Percentiles rank a stretch among this genome's conserved stretches.
These are phyloP conservation scores for Neria commutata DNA, from an alignment of 2,888 invertebrate genomes.

Conservation along the genomic window DNA sequence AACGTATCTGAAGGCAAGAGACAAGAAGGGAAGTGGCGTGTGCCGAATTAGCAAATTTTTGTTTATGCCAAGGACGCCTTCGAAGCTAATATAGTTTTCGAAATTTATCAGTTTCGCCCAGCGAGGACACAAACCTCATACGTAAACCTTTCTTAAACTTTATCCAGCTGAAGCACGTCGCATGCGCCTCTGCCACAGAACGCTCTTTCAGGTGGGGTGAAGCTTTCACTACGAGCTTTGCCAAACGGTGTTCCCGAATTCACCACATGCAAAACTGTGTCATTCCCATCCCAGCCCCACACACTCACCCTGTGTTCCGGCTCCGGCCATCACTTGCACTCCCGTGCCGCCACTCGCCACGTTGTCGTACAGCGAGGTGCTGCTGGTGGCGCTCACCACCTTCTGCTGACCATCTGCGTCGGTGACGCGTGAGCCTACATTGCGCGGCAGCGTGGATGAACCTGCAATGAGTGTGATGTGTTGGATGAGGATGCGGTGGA, in stretches of 20 bases:
- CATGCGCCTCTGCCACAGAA: neutral
- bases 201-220: neutral
- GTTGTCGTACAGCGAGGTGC: constrained; percentile 87
- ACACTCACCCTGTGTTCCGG: constrained; percentile 11
- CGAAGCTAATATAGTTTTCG: too few species aligned
- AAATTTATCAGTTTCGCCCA: too few species aligned
- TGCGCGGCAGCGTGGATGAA: constrained; percentile 82
- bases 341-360: constrained; percentile 64
- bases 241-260: neutral
- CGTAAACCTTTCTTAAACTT: too few species aligned
- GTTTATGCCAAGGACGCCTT: too few species aligned
- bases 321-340: constrained; percentile 25
- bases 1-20: constrained; percentile 66
- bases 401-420: constrained; percentile 65
- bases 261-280: neutral
- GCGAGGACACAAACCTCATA: too few species aligned
- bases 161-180: too few species aligned
- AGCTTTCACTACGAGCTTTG: neutral
- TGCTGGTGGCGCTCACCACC: constrained; percentile 85
- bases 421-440: constrained; percentile 54
- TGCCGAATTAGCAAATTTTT: neutral
- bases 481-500: constrained; percentile 45
- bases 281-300: too few species aligned
- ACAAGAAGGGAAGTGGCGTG: neutral
- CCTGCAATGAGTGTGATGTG: constrained; percentile 65